Conservation (phyloP, 2,888 invertebrate genomes). For the Leptinotarsa haldemani region DNA sequence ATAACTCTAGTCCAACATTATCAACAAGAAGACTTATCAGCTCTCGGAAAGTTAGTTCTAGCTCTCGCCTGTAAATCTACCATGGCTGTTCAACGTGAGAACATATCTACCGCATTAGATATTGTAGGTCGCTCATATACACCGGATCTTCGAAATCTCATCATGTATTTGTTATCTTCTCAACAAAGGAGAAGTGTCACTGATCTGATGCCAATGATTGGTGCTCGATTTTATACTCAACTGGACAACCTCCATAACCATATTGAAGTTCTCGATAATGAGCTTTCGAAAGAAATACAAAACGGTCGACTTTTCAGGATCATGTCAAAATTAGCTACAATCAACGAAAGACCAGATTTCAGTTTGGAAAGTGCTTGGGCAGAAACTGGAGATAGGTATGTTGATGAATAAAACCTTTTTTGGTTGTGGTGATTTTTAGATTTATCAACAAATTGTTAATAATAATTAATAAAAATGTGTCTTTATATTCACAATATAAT, state of each 20-base stretch:
- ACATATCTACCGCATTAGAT: slow-evolving; percentile 88
- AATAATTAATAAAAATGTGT: too few relatives aligned
- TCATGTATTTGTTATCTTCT: slow-evolving; percentile 85
- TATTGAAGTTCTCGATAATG: slow-evolving; percentile 90
- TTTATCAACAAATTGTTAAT: too few relatives aligned
- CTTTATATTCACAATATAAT: too few relatives aligned
- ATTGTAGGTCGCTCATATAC: slow-evolving; percentile 92
- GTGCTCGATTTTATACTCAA: slow-evolving; percentile 93
- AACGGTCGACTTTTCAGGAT: slow-evolving; percentile 93
- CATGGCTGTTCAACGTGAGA: slow-evolving; percentile 87
- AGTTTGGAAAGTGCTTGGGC: slow-evolving; percentile 95
- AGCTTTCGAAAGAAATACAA: slow-evolving; percentile 92
- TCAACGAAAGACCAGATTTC: slow-evolving; percentile 95
- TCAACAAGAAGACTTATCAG: slow-evolving; percentile 90
- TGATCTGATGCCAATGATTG: slow-evolving; percentile 99
- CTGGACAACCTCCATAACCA: slow-evolving; percentile 90
- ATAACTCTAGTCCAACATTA: slow-evolving; percentile 77
- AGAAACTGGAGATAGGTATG: slow-evolving; percentile 91
- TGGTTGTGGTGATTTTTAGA: background rate
- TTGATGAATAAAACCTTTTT: background rate
- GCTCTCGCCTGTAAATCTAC: slow-evolving; percentile 94
- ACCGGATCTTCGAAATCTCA: slow-evolving; percentile 91
- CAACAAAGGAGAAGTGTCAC: slow-evolving; percentile 82
- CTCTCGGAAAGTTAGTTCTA: slow-evolving; percentile 90
- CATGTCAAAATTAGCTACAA: slow-evolving; percentile 90